Percentiles rank a stretch among this genome's conserved stretches.
phyloP scores from a whole-genome alignment of 2,888 invertebrate genomes.

The Drosophila rellima region DNA sequence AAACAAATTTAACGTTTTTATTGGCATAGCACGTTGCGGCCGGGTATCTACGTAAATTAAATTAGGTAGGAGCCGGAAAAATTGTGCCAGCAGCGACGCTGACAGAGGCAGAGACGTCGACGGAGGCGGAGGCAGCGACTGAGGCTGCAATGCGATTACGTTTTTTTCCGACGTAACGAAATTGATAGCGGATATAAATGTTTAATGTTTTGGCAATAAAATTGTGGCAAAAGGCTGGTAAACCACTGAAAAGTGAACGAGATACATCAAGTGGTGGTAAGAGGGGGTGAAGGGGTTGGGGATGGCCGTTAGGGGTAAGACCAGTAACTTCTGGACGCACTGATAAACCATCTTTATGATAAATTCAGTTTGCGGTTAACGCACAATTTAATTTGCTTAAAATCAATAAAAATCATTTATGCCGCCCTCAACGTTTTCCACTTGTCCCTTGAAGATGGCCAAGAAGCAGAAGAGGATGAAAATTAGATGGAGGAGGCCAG shows the following conservation, averaged over 20 bases:
- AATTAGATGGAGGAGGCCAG: background rate
- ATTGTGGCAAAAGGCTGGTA: slow-evolving; percentile 62
- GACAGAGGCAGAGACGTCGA: background rate
- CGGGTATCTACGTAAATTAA: slow-evolving; percentile 75
- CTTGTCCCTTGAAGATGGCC: background rate
- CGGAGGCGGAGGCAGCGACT: background rate
- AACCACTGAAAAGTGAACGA: slow-evolving; percentile 31
- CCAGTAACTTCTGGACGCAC: slow-evolving; percentile 37
- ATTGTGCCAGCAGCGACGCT: slow-evolving; percentile 22
- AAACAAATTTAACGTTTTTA: slow-evolving; percentile 81
- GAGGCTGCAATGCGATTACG: slow-evolving; percentile 74
- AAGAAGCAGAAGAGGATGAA: background rate
- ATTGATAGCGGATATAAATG: slow-evolving; percentile 81
- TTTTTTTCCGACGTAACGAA: slow-evolving; percentile 67
- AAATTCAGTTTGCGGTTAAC: slow-evolving; percentile 78
- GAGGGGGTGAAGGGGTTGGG: background rate
- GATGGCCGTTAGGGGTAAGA: slow-evolving; percentile 1
- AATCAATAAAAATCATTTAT: slow-evolving; percentile 79
- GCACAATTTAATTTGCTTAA: slow-evolving; percentile 80
- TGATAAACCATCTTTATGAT: slow-evolving; percentile 78
- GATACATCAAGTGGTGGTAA: background rate
- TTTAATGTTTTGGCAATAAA: slow-evolving; percentile 82
- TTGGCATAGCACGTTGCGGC: slow-evolving; percentile 75
- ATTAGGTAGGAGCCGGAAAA: slow-evolving; percentile 75
- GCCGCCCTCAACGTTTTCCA: slow-evolving; percentile 1